Evolutionary conservation across 2,113 vertebrate species (phyloP).

Genomic region (Lophius piscatorius): DNA sequence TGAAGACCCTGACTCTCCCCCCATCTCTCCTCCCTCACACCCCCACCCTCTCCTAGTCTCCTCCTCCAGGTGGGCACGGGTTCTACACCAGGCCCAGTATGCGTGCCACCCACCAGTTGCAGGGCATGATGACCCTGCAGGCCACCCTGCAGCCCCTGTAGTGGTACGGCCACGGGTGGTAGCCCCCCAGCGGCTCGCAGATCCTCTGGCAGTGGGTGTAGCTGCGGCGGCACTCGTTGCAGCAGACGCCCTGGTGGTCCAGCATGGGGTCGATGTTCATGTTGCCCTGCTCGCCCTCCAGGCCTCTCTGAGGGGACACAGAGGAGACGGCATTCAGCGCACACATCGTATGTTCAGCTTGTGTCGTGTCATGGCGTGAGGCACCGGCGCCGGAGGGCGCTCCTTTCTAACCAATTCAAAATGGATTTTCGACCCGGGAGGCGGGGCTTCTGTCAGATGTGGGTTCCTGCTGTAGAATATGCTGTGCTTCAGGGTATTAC

Average conservation of each 20-base stretch:
- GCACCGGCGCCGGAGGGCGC: neutral
- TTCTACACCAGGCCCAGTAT: constrained; percentile 87
- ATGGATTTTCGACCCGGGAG: constrained; percentile 53
- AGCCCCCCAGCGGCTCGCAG: constrained; percentile 88
- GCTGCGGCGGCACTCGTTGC: constrained; percentile 86
- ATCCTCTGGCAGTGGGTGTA: constrained; percentile 91
- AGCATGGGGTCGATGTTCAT: constrained; percentile 90
- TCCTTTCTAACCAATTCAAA: constrained; percentile 65
- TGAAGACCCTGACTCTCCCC: too few species aligned
- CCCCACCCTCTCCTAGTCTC: neutral
- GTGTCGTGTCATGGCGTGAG: neutral
- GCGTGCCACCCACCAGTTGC: constrained; percentile 93
- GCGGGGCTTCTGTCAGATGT: constrained; percentile 62
- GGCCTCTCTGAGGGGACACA: constrained; percentile 70
- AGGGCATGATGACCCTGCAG: constrained; percentile 92
- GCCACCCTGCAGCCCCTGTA: constrained; percentile 86
- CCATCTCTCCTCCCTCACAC: too few species aligned
- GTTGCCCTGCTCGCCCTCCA: constrained; percentile 82
- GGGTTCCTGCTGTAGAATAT: constrained; percentile 69
- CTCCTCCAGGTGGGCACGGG: neutral
- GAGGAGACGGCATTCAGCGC: too few species aligned
- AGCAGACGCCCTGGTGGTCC: constrained; percentile 91
- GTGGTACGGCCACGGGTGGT: constrained; percentile 87
- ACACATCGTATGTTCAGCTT: neutral
- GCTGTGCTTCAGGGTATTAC: constrained; percentile 32